phyloP scores from a whole-genome alignment of 2,888 invertebrate genomes.

The Beris chalybata region DNA sequence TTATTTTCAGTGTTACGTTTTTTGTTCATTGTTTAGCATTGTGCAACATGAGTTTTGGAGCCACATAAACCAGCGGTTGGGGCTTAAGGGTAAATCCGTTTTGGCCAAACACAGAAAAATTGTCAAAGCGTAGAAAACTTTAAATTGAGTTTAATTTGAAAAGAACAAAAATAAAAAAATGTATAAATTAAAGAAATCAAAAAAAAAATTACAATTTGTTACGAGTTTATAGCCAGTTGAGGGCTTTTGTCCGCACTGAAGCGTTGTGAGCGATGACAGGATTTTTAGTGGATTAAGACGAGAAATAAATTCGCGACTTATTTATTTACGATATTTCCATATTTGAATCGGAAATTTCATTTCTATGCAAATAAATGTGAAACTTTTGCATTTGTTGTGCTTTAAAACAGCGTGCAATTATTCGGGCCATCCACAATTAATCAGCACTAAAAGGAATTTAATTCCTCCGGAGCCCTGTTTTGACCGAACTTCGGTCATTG shows the following conservation, averaged over 20 bases:
- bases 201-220: conserved; percentile 29
- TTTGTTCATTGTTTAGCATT: background rate
- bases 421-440: too few relatives aligned
- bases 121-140: conserved; percentile 26
- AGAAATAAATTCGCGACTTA: conserved; percentile 20
- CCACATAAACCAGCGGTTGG: conserved; percentile 14
- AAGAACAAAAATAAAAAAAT: conserved; percentile 5
- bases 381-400: too few relatives aligned
- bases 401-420: too few relatives aligned
- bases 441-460: too few relatives aligned
- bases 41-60: background rate
- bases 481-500: too few relatives aligned
- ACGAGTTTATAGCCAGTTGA: conserved; percentile 17
- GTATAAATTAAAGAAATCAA: background rate
- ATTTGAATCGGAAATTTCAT: conserved; percentile 31
- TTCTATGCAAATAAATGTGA: conserved; percentile 22
- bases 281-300: conserved; percentile 23
- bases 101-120: conserved; percentile 3
- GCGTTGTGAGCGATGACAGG: conserved; percentile 24
- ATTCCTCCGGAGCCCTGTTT: too few relatives aligned
- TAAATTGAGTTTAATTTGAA: conserved; percentile 20
- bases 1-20: conserved; percentile 1
- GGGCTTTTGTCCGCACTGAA: conserved; percentile 10
- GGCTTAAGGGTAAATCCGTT: conserved; percentile 11
- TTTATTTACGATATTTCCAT: conserved; percentile 25